Conservation (phyloP, 1,140 invertebrate species). For the Neodiprion pinetum region DNA sequence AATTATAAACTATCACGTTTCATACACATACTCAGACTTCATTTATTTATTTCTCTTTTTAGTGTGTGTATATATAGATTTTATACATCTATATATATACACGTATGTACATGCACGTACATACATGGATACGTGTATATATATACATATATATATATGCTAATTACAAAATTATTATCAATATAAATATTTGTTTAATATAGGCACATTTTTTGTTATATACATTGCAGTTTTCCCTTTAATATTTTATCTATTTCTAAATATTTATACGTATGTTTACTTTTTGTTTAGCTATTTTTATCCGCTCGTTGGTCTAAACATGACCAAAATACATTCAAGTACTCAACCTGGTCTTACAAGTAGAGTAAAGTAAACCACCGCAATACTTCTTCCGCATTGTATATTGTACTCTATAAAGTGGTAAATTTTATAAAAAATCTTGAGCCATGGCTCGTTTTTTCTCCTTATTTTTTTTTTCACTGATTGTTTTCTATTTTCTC, state of each 20-base stretch:
- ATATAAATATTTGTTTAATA: constrained; percentile 40
- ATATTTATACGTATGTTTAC: background rate
- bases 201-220: constrained; percentile 40
- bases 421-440: too few species aligned
- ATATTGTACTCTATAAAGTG: too few species aligned
- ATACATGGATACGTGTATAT: background rate
- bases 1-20: too few species aligned
- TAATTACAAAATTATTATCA: constrained; percentile 44
- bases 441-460: too few species aligned
- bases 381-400: too few species aligned
- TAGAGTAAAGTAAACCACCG: too few species aligned
- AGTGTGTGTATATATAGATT: too few species aligned
- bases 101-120: background rate
- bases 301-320: too few species aligned
- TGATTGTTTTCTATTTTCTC: too few species aligned
- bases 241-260: constrained; percentile 1
- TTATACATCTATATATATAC: background rate
- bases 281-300: background rate
- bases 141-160: background rate
- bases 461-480: too few species aligned
- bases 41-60: background rate
- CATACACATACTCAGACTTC: background rate
- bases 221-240: constrained; percentile 29
- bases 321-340: too few species aligned
- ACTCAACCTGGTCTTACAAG: too few species aligned